Evolutionary conservation across 1,140 invertebrate species (phyloP), one percentile per base, ranked within the genome.

Genomic region (Drosophila kepulauana): DNA sequence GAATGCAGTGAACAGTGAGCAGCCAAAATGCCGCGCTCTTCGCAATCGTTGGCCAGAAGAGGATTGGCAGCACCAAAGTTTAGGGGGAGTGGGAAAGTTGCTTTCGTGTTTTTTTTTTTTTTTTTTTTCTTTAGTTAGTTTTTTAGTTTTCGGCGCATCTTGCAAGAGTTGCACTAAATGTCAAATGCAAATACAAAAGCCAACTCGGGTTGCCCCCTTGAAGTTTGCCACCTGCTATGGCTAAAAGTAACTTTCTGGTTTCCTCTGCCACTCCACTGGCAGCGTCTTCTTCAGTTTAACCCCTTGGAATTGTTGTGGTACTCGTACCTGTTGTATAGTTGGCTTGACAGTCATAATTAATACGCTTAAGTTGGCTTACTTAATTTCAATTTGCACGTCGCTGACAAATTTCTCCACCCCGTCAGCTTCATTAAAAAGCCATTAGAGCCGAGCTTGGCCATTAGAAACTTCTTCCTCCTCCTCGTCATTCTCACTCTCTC

Each of bases 171-270:
- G 67, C 59, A 70, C 63, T 79, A 88, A 88, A 88, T 88, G 84
- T 88, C 84, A 88, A 72, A 84, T 84, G 84, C 85, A 88, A 88
- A 88, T 88, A 78, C 66, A 70, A 89, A 89, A 80, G 82, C 71
- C 64, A 72, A 72, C 65, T 67, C 52, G 68, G 25, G 25, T 43
- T 46, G 63, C 63, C 57, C 35, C 25, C 41, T n/a, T 13, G n/a
- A 33, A 11, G 41, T 51, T 75, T 66, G 84, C 68, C 82, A 82
- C 80, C 82, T 87, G 76, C 80, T 79, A 68, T 48, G 16, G 54
- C 33, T 48, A 38, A 16, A 41, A 61, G 46, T 30, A 48, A 70
- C 59, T 75, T 57, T 70, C 72, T 52, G 52, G 59, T 67, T 84
- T 88, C 71, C 61, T 20, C 54, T 41, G 1, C 16, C 1, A 20